Evolutionary conservation across 2,113 vertebrate genomes (phyloP).

Genomic region (Copsychus sechellarum): DNA sequence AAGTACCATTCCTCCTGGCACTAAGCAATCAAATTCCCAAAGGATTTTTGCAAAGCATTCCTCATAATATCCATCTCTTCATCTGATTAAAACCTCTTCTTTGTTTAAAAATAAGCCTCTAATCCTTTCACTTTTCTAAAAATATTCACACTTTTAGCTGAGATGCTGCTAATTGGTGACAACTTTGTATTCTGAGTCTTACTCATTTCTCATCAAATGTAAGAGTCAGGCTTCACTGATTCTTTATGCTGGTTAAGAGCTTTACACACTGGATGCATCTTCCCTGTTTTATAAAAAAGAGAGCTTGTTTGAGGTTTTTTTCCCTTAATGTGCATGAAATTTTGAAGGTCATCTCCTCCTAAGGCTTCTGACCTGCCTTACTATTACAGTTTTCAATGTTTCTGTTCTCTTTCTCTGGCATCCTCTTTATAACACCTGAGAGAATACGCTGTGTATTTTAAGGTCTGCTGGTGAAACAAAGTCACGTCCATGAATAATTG

Average conservation of each 20-base stretch:
- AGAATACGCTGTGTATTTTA: background rate
- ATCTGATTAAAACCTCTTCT: background rate
- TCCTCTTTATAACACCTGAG: background rate
- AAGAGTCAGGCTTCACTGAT: conserved; percentile 19
- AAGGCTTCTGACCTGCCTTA: background rate
- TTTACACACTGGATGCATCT: background rate
- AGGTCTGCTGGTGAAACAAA: conserved; percentile 2
- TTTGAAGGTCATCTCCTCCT: conserved; percentile 15
- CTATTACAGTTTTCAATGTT: background rate
- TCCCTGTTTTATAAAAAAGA: background rate
- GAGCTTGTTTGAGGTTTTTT: background rate
- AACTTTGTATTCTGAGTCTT: conserved; percentile 43
- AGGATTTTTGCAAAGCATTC: background rate
- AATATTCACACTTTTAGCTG: conserved; percentile 1
- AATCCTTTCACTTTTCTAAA: conserved; percentile 25
- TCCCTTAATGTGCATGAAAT: background rate
- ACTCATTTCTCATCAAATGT: conserved; percentile 12
- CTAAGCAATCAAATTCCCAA: background rate
- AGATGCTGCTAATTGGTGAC: conserved; percentile 43
- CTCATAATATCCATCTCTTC: background rate
- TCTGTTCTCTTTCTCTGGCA: background rate
- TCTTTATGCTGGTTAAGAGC: conserved; percentile 1
- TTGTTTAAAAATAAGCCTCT: conserved; percentile 7
- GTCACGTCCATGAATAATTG: background rate
- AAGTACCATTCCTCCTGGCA: background rate